Evolutionary conservation across 2,797 vertebrate genomes (phyloP), one percentile per base, ranked within the genome.

Genomic region (Microhierax caerulescens): DNA sequence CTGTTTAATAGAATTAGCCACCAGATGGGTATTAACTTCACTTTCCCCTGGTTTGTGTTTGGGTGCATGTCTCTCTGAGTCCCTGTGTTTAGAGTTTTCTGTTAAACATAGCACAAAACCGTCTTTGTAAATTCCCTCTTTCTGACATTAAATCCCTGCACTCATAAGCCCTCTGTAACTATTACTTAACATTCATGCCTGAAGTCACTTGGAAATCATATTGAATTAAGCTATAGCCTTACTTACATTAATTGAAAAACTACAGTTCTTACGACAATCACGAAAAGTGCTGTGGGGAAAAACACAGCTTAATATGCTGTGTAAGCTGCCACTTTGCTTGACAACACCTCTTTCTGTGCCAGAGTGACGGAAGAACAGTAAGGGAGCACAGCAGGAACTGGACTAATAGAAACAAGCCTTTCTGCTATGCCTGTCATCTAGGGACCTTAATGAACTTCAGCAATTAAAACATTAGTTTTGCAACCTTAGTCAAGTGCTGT

Each of bases 401-500:
- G 72, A 45, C 87, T 96, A 83, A 85, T 78, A 73, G 75, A 70
- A 84, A 64, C 37, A 53, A 89, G 69, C 41, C 20, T 67, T 89
- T 93, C 83, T 92, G 47, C 88, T 53, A 28, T 48, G 72, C 77
- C 72, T 94, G 50, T 93, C 90, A 81, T 85, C 96, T 78, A 39
- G 94, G 90, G 92, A 87, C 91, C 43, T 89, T 95, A 93, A 94
- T 90, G 86, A 94, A 94, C 87, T 77, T 48, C 30, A 75, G 45
- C 87, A 89, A 54, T n/a, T 94, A 78, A 94, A 95, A 37, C 88
- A 43, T 90, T 88, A 51, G 90, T 87, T 96, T 94, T 94, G 88
- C 88, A 92, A 7, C 77, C 70, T 87, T 92, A 95, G 79, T 89
- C 91, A 96, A 96, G 80, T 76, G 89, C 53, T 78, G 34, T 69